Evolutionary conservation across 2,888 invertebrate species (phyloP).

Genomic region (Flexamia atlantica): DNA sequence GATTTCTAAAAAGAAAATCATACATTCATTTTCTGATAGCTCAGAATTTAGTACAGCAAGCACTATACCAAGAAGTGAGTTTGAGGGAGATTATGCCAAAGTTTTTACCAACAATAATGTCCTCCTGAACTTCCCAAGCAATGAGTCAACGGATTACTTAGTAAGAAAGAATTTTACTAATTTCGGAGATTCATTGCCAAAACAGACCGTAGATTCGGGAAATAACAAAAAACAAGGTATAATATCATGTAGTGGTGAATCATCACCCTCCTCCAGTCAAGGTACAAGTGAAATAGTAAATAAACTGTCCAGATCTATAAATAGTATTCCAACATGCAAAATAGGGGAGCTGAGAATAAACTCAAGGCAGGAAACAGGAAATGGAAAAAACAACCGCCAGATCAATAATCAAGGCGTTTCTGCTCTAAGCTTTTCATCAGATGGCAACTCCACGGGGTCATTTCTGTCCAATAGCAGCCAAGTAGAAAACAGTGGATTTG

Average conservation of each 20-base stretch:
- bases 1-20: neutral
- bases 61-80: neutral
- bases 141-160: neutral
- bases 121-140: neutral
- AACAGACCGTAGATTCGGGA: neutral
- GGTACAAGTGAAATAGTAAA: neutral
- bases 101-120: neutral
- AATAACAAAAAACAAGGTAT: neutral
- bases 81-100: neutral
- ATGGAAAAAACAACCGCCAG: neutral
- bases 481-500: neutral
- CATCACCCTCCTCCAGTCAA: neutral
- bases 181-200: neutral
- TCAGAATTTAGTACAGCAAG: neutral
- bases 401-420: neutral
- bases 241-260: neutral
- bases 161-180: neutral
- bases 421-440: neutral
- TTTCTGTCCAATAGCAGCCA: neutral
- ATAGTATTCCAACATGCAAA: neutral
- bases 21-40: neutral
- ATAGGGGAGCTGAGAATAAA: conserved; percentile 6
- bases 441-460: neutral
- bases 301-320: neutral
- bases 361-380: neutral